These are phyloP conservation scores for Nothocercus nigrocapillus DNA, from an alignment of 2,113 vertebrate genomes.

Conservation along the genomic window DNA sequence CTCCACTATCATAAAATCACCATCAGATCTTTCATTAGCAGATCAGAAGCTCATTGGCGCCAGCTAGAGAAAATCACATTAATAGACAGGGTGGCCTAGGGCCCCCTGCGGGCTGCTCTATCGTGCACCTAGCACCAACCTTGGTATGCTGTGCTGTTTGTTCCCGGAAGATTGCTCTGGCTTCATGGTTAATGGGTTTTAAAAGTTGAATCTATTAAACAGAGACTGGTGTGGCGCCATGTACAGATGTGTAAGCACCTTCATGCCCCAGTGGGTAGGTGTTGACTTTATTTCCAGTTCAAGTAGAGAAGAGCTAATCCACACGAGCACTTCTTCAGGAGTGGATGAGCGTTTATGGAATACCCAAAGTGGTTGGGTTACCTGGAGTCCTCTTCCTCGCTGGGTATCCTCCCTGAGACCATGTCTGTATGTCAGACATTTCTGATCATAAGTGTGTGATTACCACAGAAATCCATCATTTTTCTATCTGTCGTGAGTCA, in stretches of 20 bases:
- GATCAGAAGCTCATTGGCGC: background rate
- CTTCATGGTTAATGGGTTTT: background rate
- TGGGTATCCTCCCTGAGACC: background rate
- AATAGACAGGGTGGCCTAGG: background rate
- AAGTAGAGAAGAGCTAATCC: background rate
- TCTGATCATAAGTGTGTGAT: background rate
- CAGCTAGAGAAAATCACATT: background rate
- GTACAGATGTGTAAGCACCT: background rate
- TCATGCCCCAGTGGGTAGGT: background rate
- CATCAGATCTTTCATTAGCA: background rate
- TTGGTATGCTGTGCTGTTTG: background rate
- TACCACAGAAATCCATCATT: background rate
- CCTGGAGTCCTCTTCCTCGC: background rate
- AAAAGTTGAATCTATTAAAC: background rate
- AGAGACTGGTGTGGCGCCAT: background rate
- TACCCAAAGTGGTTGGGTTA: background rate
- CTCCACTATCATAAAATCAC: background rate
- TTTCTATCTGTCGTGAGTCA: background rate
- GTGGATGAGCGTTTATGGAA: background rate
- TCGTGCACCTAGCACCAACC: background rate
- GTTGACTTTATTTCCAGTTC: background rate
- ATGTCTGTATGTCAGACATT: background rate
- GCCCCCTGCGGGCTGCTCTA: background rate
- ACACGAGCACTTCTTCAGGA: background rate
- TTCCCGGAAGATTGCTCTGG: background rate